These are phyloP conservation scores for Fistularia commersonii DNA, from an alignment of 2,797 vertebrate genomes.

Conservation along the genomic window DNA sequence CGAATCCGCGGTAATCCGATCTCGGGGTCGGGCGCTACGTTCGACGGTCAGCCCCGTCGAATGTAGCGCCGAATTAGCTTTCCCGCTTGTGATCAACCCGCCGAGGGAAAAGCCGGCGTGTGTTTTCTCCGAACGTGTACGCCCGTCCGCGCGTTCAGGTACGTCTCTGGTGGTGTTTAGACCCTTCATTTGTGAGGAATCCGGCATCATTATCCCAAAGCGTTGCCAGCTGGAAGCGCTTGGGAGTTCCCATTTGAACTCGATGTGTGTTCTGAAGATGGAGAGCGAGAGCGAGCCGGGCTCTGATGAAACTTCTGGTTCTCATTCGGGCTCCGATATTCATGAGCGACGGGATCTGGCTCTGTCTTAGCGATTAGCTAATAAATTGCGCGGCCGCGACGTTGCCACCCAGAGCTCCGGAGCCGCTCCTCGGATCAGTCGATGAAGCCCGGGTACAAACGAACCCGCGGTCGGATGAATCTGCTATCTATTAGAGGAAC, in stretches of 20 bases:
- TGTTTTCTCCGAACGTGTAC: slow-evolving; percentile 45
- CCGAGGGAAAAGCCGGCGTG: slow-evolving; percentile 14
- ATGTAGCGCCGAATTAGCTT: no score
- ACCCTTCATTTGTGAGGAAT: slow-evolving; percentile 78
- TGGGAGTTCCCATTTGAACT: slow-evolving; percentile 76
- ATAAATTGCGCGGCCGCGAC: slow-evolving; percentile 54
- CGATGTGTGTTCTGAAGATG: slow-evolving; percentile 71
- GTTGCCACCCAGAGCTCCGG: slow-evolving; percentile 61
- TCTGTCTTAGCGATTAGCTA: slow-evolving; percentile 59
- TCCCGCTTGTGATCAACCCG: slow-evolving; percentile 36
- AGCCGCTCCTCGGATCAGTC: no score
- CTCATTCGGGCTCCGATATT: slow-evolving; percentile 58
- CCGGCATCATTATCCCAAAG: slow-evolving; percentile 75
- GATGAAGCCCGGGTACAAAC: no score
- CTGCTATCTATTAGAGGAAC: no score
- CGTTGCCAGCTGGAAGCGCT: slow-evolving; percentile 76
- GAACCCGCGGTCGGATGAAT: no score
- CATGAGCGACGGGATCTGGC: slow-evolving; percentile 58
- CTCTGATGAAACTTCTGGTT: slow-evolving; percentile 64
- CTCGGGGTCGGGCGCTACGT: no score
- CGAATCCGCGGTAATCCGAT: slow-evolving; percentile 58
- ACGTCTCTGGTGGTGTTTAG: slow-evolving; percentile 71
- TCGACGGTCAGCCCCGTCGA: no score
- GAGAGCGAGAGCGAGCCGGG: slow-evolving; percentile 40
- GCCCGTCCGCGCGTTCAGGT: slow-evolving; percentile 62